These are phyloP conservation scores for Rhea americana DNA, from an alignment of 2,113 vertebrate genomes.

Conservation along the genomic window DNA sequence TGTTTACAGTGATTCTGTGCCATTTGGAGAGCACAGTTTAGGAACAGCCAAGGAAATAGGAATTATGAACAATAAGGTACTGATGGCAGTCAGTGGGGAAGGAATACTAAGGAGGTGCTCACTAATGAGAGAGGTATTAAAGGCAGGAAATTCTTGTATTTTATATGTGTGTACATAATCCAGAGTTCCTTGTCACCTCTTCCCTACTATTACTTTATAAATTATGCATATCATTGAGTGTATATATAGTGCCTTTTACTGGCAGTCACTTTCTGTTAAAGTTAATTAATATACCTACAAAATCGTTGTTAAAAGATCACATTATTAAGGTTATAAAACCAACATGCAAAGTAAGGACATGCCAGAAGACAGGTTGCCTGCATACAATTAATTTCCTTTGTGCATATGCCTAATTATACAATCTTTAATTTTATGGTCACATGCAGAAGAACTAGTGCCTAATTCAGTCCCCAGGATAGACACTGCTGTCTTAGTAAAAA, in stretches of 20 bases:
- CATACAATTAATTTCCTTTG: not conserved
- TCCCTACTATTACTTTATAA: slow-evolving; percentile 37
- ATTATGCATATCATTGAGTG: not conserved
- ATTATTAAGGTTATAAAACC: not conserved
- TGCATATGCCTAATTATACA: not conserved
- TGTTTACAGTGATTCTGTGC: slow-evolving; percentile 64
- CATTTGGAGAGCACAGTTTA: slow-evolving; percentile 62
- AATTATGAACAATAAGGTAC: slow-evolving; percentile 68
- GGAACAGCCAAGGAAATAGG: slow-evolving; percentile 58
- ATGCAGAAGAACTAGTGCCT: not conserved
- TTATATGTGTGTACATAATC: slow-evolving; percentile 49
- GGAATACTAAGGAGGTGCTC: slow-evolving; percentile 53
- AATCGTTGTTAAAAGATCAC: not conserved
- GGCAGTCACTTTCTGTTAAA: not conserved
- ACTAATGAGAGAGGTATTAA: slow-evolving; percentile 60
- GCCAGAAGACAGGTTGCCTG: not conserved
- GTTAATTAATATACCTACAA: not conserved
- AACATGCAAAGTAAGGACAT: not conserved
- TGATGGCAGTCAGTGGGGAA: slow-evolving; percentile 67
- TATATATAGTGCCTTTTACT: not conserved
- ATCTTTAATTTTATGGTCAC: not conserved
- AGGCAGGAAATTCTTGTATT: slow-evolving; percentile 57
- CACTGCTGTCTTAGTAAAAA: not conserved
- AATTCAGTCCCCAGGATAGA: not conserved
- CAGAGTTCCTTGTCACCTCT: slow-evolving; percentile 28